Evolutionary conservation across 2,113 vertebrate species (phyloP).

Genomic region (Acanthisitta chloris): DNA sequence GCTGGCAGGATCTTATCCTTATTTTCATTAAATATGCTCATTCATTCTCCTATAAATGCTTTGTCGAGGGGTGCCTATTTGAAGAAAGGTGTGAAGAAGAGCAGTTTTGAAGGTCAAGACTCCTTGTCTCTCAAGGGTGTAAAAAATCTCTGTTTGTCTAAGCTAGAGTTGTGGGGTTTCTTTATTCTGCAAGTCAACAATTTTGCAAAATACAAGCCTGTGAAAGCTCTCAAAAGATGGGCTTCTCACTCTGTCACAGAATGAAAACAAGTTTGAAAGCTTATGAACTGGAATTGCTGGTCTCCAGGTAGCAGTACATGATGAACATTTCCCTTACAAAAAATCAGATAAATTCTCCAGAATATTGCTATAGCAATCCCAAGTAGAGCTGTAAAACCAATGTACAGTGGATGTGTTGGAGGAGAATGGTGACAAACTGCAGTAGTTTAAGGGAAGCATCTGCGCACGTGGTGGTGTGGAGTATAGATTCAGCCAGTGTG

Average conservation of each 20-base stretch:
- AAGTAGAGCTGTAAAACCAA: constrained; percentile 12
- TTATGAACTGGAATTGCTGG: constrained; percentile 19
- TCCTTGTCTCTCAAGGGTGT: background rate
- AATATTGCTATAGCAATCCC: constrained; percentile 18
- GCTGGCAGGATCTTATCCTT: background rate
- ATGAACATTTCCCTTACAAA: constrained; percentile 7
- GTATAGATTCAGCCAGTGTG: background rate
- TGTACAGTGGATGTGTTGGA: constrained; percentile 5
- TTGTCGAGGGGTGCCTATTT: background rate
- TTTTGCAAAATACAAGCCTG: background rate
- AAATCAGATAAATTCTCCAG: background rate
- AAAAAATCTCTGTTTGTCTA: background rate
- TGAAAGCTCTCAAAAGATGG: background rate
- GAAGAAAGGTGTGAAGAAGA: background rate
- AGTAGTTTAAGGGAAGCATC: constrained; percentile 5
- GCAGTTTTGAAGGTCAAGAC: background rate
- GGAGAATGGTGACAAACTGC: constrained; percentile 28
- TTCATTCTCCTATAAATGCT: background rate
- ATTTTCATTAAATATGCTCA: background rate
- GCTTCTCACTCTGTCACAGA: background rate
- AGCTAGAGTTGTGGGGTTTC: background rate
- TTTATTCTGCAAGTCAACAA: background rate
- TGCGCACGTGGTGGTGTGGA: background rate
- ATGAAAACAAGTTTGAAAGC: constrained; percentile 30
- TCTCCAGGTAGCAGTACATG: background rate